These are phyloP conservation scores for Peromyscus aztecus DNA, from an alignment of 2,797 vertebrate species.

Conservation along the genomic window DNA sequence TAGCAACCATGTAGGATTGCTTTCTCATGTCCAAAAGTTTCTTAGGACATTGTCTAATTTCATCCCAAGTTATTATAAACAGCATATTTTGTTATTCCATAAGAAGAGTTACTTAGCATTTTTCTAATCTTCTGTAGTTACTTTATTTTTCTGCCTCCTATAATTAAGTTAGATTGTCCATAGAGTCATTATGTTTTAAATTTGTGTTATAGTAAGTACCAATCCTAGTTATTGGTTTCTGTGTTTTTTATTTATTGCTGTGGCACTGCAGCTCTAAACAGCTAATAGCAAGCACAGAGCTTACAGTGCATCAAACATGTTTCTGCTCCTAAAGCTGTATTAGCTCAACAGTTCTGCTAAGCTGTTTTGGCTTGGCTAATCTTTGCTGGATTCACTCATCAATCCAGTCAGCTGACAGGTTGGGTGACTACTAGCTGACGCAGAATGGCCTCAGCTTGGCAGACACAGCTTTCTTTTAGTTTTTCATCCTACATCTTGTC, in stretches of 20 bases:
- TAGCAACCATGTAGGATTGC: background rate
- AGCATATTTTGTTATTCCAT: background rate
- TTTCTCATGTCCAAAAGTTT: conserved; percentile 40
- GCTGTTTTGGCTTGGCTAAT: background rate
- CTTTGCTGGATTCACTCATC: background rate
- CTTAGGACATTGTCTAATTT: conserved; percentile 1
- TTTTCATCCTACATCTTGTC: conserved; percentile 23
- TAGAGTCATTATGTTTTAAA: conserved; percentile 25
- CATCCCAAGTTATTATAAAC: conserved; percentile 12
- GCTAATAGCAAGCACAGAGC: conserved; percentile 12
- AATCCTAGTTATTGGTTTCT: background rate
- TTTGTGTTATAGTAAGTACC: background rate
- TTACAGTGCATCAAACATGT: conserved; percentile 8
- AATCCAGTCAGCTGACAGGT: background rate
- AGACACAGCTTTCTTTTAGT: conserved; percentile 22
- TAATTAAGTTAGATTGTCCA: background rate
- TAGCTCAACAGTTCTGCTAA: conserved; percentile 9
- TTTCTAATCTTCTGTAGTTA: conserved; percentile 39
- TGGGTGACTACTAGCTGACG: background rate
- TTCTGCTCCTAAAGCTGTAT: conserved; percentile 46
- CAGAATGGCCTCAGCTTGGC: background rate
- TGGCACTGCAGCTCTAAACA: background rate
- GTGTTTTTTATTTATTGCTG: conserved; percentile 15
- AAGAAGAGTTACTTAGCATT: background rate
- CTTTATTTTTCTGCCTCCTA: conserved; percentile 39